phyloP scores from a whole-genome alignment of 2,888 invertebrate species.

The Brenthis hecate region DNA sequence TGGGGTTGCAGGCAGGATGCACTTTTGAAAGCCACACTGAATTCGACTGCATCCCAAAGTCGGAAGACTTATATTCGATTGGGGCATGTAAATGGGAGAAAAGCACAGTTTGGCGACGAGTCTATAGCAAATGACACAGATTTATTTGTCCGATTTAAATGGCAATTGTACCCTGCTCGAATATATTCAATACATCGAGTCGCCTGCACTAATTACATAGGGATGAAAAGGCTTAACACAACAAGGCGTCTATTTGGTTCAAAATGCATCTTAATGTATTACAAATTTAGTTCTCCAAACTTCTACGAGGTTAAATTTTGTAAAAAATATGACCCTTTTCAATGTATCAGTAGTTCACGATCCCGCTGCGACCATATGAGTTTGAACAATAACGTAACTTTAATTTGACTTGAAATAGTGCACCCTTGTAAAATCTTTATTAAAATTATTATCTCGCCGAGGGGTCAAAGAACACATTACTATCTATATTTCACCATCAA shows the following conservation, averaged over 20 bases:
- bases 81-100: slow-evolving; percentile 43
- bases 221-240: slow-evolving; percentile 61
- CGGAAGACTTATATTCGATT: slow-evolving; percentile 49
- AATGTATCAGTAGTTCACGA: slow-evolving; percentile 47
- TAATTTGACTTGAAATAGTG: slow-evolving; percentile 71
- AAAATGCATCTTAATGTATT: slow-evolving; percentile 32
- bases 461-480: slow-evolving; percentile 78
- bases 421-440: slow-evolving; percentile 71
- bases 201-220: slow-evolving; percentile 65
- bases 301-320: slow-evolving; percentile 13
- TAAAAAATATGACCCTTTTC: slow-evolving; percentile 41
- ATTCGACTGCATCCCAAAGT: slow-evolving; percentile 46
- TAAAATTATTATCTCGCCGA: slow-evolving; percentile 69
- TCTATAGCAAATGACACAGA: slow-evolving; percentile 73
- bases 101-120: slow-evolving; percentile 60
- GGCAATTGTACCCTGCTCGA: slow-evolving; percentile 63
- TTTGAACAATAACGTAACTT: slow-evolving; percentile 69
- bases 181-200: slow-evolving; percentile 68
- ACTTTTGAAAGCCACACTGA: slow-evolving; percentile 44
- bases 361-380: slow-evolving; percentile 57
- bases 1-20: slow-evolving; percentile 61
- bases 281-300: slow-evolving; percentile 3
- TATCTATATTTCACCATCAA: slow-evolving; percentile 64
- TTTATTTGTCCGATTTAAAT: slow-evolving; percentile 77
- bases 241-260: slow-evolving; percentile 62